phyloP scores from a whole-genome alignment of 1,140 invertebrate species.

The Diorhabda carinulata region DNA sequence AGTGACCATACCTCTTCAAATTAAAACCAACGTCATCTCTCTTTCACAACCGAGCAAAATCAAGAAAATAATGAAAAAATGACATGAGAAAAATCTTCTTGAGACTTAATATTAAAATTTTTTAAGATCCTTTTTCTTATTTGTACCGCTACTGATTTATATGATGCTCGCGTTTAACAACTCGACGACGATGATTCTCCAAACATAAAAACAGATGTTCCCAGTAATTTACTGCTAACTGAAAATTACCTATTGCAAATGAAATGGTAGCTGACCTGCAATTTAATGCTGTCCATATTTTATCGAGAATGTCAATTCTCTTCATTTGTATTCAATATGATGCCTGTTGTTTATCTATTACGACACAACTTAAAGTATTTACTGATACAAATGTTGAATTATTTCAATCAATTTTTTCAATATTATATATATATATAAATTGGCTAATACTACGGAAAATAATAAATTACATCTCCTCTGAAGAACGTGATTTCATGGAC shows the following conservation, averaged over 20 bases:
- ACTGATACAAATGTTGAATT: conserved; percentile 6
- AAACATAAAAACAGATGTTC: not conserved
- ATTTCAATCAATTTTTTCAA: not conserved
- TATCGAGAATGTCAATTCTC: conserved; percentile 16
- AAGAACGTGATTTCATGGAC: too few relatives aligned
- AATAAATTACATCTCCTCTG: too few relatives aligned
- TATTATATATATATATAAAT: too few relatives aligned
- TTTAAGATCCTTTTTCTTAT: too few relatives aligned
- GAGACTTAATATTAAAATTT: too few relatives aligned
- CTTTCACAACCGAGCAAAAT: too few relatives aligned
- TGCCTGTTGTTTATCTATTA: conserved; percentile 17
- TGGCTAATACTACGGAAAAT: too few relatives aligned
- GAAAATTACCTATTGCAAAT: conserved; percentile 10
- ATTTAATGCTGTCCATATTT: conserved; percentile 14
- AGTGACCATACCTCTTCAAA: too few relatives aligned
- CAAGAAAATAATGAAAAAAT: too few relatives aligned
- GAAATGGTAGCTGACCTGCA: conserved; percentile 11
- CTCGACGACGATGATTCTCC: not conserved
- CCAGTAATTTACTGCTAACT: not conserved
- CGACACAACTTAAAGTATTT: conserved; percentile 4
- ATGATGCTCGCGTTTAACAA: not conserved
- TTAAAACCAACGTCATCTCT: too few relatives aligned
- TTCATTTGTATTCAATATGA: conserved; percentile 20
- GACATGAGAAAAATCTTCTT: too few relatives aligned
- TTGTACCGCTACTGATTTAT: not conserved